Conservation (phyloP, 2,888 invertebrate genomes). For the Drosophila melanosoma region DNA sequence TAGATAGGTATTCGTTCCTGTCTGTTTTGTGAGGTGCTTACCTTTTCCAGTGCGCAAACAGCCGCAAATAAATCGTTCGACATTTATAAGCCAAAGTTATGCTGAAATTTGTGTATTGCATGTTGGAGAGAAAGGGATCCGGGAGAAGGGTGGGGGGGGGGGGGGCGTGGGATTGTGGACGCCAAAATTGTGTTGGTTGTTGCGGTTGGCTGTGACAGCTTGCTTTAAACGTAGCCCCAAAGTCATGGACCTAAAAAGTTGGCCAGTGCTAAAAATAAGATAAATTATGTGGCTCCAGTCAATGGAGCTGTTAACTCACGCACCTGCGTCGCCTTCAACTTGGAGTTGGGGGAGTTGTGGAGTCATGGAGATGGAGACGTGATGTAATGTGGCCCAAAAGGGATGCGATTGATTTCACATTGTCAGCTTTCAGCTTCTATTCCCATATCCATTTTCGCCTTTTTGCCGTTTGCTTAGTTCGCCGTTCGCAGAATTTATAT, state of each 20-base stretch:
- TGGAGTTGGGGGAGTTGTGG: not conserved
- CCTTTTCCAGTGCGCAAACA: constrained; percentile 54
- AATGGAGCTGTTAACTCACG: constrained; percentile 79
- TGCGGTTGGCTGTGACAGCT: constrained; percentile 1
- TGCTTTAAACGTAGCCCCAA: constrained; percentile 24
- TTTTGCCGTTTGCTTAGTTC: constrained; percentile 7
- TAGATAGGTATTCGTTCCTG: constrained; percentile 1
- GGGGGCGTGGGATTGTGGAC: not conserved
- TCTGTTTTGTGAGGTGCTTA: not conserved
- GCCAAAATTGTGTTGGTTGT: not conserved
- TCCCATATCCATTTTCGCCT: constrained; percentile 24
- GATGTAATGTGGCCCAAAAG: constrained; percentile 34
- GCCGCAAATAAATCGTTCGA: constrained; percentile 80
- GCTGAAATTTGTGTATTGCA: constrained; percentile 64
- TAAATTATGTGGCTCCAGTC: constrained; percentile 77
- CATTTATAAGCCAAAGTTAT: constrained; percentile 81
- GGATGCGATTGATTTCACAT: constrained; percentile 54
- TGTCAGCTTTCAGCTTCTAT: constrained; percentile 3
- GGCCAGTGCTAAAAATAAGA: constrained; percentile 75
- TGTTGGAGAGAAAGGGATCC: not conserved
- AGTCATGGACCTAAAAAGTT: constrained; percentile 24
- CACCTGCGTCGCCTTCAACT: constrained; percentile 54
- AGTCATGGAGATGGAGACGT: constrained; percentile 4
- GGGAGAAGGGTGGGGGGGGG: not conserved
- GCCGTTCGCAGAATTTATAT: constrained; percentile 4